A percentile compares a stretch with the other conserved stretches of the same genome.
Evolutionary conservation across 2,113 vertebrate genomes (phyloP).

Genomic region (Amphilophus citrinellus): DNA sequence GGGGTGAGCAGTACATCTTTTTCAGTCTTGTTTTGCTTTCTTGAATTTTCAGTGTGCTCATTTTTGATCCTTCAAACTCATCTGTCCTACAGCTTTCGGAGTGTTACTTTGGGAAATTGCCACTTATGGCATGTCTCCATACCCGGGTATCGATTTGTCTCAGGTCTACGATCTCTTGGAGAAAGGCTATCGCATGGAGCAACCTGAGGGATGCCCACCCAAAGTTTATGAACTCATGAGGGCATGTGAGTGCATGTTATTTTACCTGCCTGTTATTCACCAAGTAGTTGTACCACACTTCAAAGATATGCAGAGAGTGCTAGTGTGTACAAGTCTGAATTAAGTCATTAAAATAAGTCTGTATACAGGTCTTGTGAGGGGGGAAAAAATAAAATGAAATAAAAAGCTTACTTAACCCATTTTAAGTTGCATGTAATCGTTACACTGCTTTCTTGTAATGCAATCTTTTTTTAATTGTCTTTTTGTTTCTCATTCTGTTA

Average conservation of each 20-base stretch:
- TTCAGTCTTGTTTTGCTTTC: neutral
- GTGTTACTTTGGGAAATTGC: constrained; percentile 99
- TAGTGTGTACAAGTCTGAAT: neutral
- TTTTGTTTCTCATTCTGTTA: constrained; percentile 59
- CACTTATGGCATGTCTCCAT: constrained; percentile 99
- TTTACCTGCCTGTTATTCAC: neutral
- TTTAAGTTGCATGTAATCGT: accelerated
- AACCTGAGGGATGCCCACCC: constrained; percentile 97
- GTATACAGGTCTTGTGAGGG: neutral
- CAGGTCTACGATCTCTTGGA: constrained; percentile 98
- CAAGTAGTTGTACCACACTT: neutral
- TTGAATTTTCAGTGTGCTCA: neutral
- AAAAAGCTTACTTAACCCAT: neutral
- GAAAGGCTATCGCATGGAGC: constrained; percentile 99
- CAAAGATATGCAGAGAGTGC: neutral
- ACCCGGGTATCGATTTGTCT: constrained; percentile 98
- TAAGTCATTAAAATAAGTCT: neutral
- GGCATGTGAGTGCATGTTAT: constrained; percentile 89
- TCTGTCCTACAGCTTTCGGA: constrained; percentile 88
- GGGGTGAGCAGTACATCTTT: constrained; percentile 83
- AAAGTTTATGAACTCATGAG: constrained; percentile 99
- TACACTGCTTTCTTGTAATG: neutral
- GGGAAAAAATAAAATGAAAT: neutral
- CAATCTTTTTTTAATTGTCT: neutral
- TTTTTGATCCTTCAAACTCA: neutral